phyloP scores from a whole-genome alignment of 2,113 vertebrate species.

The Euleptes europaea region DNA sequence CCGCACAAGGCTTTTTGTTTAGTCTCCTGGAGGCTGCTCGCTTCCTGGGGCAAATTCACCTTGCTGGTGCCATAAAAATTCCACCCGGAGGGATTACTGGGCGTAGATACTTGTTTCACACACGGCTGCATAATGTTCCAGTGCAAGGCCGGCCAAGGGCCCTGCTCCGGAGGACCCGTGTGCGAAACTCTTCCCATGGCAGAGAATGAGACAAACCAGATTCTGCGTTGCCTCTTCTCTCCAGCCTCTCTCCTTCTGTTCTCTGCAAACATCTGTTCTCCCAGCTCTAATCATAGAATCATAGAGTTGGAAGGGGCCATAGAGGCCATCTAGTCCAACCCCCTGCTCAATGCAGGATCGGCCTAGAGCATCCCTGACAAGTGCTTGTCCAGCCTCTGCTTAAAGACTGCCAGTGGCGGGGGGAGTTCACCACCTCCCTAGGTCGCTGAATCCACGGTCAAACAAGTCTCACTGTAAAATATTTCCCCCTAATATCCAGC shows the following conservation, averaged over 20 bases:
- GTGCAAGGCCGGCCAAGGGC: background rate
- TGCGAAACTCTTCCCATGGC: background rate
- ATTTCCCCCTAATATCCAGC: no score
- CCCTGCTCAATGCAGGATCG: no score
- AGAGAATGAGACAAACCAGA: background rate
- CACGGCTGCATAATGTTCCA: background rate
- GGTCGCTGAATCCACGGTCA: no score
- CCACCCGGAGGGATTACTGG: slow-evolving; percentile 17
- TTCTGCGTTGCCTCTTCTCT: background rate
- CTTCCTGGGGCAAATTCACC: background rate
- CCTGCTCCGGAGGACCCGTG: background rate
- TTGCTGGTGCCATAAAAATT: background rate
- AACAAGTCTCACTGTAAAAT: no score
- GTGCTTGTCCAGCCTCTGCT: no score
- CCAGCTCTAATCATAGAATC: no score
- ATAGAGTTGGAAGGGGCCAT: no score
- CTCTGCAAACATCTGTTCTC: background rate
- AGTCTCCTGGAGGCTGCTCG: background rate
- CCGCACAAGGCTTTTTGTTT: background rate
- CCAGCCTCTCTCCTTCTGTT: background rate
- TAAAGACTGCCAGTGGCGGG: no score
- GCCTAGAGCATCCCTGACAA: no score
- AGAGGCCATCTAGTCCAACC: no score
- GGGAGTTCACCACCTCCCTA: no score
- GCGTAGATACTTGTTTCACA: background rate